Conservation (phyloP, 2,797 vertebrate genomes). For the Tauraco hartlaubi region DNA sequence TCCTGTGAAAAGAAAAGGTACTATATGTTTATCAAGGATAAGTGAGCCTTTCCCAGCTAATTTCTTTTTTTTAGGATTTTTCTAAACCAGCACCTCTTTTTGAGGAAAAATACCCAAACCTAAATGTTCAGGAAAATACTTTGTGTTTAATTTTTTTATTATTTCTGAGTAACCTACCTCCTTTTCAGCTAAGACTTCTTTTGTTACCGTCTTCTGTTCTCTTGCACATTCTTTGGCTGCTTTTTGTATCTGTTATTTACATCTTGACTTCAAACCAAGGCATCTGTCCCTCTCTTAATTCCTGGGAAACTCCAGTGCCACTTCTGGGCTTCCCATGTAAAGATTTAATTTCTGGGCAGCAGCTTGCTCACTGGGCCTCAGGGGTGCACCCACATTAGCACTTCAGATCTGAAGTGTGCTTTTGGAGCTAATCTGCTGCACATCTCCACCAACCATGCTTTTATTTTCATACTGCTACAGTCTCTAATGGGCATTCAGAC, state of each 20-base stretch:
- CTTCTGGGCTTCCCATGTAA: background rate
- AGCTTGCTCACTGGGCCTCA: background rate
- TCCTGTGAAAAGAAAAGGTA: background rate
- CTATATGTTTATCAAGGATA: background rate
- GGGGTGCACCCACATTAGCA: background rate
- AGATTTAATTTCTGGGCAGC: background rate
- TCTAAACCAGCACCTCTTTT: background rate
- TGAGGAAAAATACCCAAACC: background rate
- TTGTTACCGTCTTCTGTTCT: background rate
- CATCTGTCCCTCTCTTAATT: background rate
- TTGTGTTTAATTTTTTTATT: background rate
- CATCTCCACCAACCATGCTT: background rate
- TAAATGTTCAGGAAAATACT: background rate
- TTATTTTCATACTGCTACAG: background rate
- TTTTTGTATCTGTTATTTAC: background rate
- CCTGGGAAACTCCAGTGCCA: background rate
- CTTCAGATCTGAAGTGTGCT: background rate
- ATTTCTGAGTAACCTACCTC: background rate
- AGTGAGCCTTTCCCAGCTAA: background rate
- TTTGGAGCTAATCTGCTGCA: background rate
- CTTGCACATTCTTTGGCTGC: slow-evolving; percentile 6
- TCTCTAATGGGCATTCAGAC: background rate
- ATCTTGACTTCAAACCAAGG: background rate
- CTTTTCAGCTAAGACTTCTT: background rate
- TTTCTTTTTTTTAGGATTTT: background rate